Percentiles rank a stretch among this genome's conserved stretches.
Conservation (phyloP, 2,888 invertebrate genomes). For the Griposia aprilina region DNA sequence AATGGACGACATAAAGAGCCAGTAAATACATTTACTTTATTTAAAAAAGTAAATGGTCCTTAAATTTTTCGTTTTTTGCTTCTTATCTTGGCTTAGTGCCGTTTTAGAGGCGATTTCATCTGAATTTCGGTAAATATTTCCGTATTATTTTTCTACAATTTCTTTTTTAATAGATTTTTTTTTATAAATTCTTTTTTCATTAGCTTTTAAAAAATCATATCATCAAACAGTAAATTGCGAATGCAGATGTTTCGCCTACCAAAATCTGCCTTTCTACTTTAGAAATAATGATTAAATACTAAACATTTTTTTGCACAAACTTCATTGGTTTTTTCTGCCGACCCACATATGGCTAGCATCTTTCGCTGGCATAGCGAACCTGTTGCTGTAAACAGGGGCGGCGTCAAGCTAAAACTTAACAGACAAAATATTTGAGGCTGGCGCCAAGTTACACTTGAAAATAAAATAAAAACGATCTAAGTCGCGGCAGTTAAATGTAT, state of each 20-base stretch:
- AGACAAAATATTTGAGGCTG: constrained; percentile 13
- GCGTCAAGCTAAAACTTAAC: constrained; percentile 5
- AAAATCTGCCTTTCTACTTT: constrained; percentile 1
- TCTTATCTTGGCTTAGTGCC: not conserved
- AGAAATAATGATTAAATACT: not conserved
- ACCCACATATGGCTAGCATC: constrained; percentile 39
- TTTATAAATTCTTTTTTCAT: not conserved
- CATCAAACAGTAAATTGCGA: too few species aligned
- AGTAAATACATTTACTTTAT: too few species aligned
- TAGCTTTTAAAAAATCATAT: not conserved
- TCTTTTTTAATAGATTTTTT: not conserved
- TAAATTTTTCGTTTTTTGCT: not conserved
- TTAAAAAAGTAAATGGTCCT: too few species aligned
- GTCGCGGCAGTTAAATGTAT: not conserved
- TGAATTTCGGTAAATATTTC: constrained; percentile 13
- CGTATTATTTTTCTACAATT: not conserved
- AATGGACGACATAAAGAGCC: not conserved
- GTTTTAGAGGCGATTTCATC: not conserved
- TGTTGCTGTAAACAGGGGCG: constrained; percentile 44
- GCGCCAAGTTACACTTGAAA: not conserved
- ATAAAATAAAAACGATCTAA: not conserved
- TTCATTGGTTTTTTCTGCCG: constrained; percentile 22
- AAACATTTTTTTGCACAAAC: constrained; percentile 20
- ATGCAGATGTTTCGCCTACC: too few species aligned
- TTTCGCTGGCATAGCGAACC: constrained; percentile 36